phyloP scores from a whole-genome alignment of 2,113 vertebrate species.

The Coracopsis vasa region DNA sequence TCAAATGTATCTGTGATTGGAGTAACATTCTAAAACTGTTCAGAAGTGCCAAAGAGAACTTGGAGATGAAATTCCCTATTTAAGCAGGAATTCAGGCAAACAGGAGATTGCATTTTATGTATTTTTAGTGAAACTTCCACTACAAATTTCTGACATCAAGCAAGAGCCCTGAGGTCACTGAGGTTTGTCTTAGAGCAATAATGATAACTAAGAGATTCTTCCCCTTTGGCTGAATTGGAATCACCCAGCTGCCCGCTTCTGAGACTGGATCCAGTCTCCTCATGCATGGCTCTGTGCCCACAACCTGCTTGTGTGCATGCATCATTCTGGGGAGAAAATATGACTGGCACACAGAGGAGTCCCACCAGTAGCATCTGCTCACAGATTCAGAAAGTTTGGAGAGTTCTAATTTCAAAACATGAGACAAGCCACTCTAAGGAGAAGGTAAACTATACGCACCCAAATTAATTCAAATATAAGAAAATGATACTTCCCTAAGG shows the following conservation, averaged over 20 bases:
- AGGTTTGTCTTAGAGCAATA: background rate
- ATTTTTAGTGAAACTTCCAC: background rate
- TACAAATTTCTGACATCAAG: background rate
- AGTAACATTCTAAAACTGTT: background rate
- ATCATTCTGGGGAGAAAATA: background rate
- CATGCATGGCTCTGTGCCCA: accelerated
- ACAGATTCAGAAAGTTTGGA: conserved; percentile 11
- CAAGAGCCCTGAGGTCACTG: background rate
- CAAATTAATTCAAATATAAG: conserved; percentile 41
- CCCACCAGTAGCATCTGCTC: conserved; percentile 25
- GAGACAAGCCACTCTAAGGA: conserved; percentile 8
- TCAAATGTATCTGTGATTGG: background rate
- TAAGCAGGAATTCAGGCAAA: background rate
- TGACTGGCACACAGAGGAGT: conserved; percentile 15
- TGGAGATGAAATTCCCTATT: background rate
- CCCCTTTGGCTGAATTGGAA: background rate
- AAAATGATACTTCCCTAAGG: conserved; percentile 9
- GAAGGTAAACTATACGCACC: background rate
- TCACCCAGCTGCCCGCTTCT: background rate
- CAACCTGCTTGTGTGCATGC: background rate
- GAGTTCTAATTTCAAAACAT: conserved; percentile 13
- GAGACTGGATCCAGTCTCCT: background rate
- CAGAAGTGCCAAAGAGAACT: background rate
- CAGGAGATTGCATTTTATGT: background rate
- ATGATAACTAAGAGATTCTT: background rate